Base-by-base conservation (phyloP, 2,888 invertebrate species). In the Deroplatys truncata region DNA sequence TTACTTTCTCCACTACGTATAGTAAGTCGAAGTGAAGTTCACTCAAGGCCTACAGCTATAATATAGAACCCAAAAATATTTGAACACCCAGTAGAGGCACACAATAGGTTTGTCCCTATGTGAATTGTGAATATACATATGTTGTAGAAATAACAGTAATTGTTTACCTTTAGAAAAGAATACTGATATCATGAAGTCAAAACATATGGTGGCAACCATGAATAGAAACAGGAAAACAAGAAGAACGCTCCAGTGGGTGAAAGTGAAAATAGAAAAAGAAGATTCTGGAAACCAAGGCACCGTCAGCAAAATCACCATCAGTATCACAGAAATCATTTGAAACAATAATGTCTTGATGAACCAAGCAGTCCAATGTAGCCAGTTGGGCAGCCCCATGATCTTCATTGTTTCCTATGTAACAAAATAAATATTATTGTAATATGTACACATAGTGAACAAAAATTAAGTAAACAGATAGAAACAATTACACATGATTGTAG, bases 281-380 rank as follows among this genome's bases (percentile, higher is more conserved):
- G 94, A 94, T 1, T 91, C 91, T 8, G 94, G 93, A 89, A 94
- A 94, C 95, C 95, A 96, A 90, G 93, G 94, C 28, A 95, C 93
- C 94, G 95, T 91, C 91, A 93, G 83, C 28, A 91, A 86, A 28
- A 90, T 56, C 83, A 89, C 89, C 72, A 91, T 91, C 28, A 91
- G 82, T 28, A 89, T 28, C 28, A 88, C 94, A 0, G 96, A 95
- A 83, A 97, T 92, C 0, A 96, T 91, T 89, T 97, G 94, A 92
- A 96, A 96, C 7, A 96, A 91, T 91, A 97, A 95, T 89, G 96
- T 96, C 92, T 97, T 97, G 84, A 96, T 94, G 93, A 97, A 98
- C 97, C 98, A 98, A 2, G 98, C 97, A 0, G 95, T 93, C 98
- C 98, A 98, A 92, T 98, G 97, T 91, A 98, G 93, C 96, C 97